Evolutionary conservation across 2,113 vertebrate species (phyloP).

Genomic region (Cynocephalus volans): DNA sequence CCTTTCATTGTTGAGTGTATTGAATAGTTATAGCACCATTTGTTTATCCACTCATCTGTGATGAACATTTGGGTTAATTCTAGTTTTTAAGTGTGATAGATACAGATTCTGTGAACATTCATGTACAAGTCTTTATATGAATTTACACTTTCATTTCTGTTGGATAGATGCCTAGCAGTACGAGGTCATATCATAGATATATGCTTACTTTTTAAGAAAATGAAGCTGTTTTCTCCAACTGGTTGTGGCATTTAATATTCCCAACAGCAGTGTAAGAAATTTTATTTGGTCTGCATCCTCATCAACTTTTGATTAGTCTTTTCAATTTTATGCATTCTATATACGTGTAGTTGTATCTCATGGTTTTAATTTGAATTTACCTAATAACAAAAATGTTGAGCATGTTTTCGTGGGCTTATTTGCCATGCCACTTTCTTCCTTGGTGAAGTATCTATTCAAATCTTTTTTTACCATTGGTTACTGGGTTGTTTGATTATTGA

Average conservation of each 20-base stretch:
- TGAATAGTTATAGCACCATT: background rate
- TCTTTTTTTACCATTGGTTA: background rate
- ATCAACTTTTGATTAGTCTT: background rate
- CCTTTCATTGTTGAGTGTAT: background rate
- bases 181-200: background rate
- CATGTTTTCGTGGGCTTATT: background rate
- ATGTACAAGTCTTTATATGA: background rate
- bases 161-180: background rate
- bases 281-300: background rate
- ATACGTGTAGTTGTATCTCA: background rate
- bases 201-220: background rate
- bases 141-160: background rate
- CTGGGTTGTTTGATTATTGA: background rate
- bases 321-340: background rate
- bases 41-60: background rate
- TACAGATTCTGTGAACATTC: background rate
- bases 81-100: background rate
- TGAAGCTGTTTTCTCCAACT: background rate
- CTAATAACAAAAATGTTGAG: background rate
- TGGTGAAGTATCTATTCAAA: background rate
- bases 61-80: background rate
- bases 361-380: background rate
- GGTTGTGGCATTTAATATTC: constrained; percentile 21
- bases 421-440: background rate
- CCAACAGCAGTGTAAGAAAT: background rate